Evolutionary conservation across 1,140 invertebrate species (phyloP), one percentile per base, ranked within the genome.

Genomic region (Cydia fagiglandana): DNA sequence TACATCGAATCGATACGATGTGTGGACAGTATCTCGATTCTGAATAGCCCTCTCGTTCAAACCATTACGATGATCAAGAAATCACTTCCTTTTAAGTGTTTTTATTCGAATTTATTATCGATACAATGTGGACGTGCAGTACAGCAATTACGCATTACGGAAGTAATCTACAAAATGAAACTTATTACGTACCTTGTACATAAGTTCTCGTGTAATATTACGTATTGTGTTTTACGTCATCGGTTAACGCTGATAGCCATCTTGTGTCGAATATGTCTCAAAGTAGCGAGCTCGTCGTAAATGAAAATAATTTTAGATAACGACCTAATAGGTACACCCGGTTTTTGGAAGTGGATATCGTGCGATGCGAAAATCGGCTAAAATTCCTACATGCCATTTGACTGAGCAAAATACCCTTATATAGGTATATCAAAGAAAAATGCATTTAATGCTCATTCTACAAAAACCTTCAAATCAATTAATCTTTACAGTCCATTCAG

Each of bases 141-240:
- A 56, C 75, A 73, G 73, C 78, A 83, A 86, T 86, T 82, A 83
- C 77, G 75, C 76, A 77, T 77, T 81, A 78, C 84, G 84, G 84
- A 86, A 86, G 81, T 82, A 79, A 81, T 81, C 73, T 77, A 77
- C 73, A 78, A 77, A 81, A 83, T 74, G 78, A 78, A 81, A 82
- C 80, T 80, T 82, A 83, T 83, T 83, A 84, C 83, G 80, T 80
- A 80, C 70, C 28, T 56, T 64, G 77, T 80, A 79, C 79, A 76
- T 81, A 80, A 79, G 76, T 77, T 79, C 73, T 75, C 79, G 76
- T 66, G 79, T 81, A 78, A 80, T 78, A 77, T 78, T 78, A 78
- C 76, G 76, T 76, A 47, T 56, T 76, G 66, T 79, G 70, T 77
- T 79, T 83, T 78, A 78, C 79, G 77, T 82, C 81, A 82, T 77